Base-by-base conservation (phyloP, 2,888 invertebrate species). In the Syrphus vitripennis region DNA sequence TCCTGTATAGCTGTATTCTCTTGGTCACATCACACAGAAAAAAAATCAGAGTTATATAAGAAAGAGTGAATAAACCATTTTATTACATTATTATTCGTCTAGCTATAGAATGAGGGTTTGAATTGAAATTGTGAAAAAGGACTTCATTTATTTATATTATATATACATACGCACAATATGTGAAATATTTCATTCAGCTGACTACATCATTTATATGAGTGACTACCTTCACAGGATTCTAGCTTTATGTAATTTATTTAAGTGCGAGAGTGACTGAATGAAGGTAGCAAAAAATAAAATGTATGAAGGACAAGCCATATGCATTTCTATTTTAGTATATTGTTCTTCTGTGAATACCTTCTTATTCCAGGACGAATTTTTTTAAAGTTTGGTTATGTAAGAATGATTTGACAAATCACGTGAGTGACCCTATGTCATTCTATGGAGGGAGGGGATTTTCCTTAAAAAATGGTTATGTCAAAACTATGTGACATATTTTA, bases 141-240 rank as follows among this genome's bases (percentile, higher is more conserved):
- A 72, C 77, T 83, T 79, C 79, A 79, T 83, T 80, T 79, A 83
- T 79, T 79, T 83, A 75, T 79, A 79, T 75, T 79, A 79, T 65
- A 65, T 45, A 29, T 63, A 63, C 69, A 55, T 65, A 65, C 65
- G 42, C 69, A 63, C 69, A 55, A 48, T 31, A 67, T 67, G 67
- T 67, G 50, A 57, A 16, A 69, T 34, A 57, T 57, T 63, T 76
- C 48, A 76, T 75, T 67, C 48, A 40, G 74, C 59, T 59, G 61
- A 45, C 63, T 37, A 63, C n/a, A 34, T 55, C 37, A 34, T 40
- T 29, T 45, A 40, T 65, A 70, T 61, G 31, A 65, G 34, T 31
- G 65, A 55, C 34, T 40, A 53, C 61, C 50, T 67, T 57, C 26
- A 61, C 16, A 48, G n/a, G n/a, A n/a, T 19, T 37, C 9, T 42